Evolutionary conservation across 2,113 vertebrate genomes (phyloP), one percentile per base, ranked within the genome.

Genomic region (Synodontis membranacea): DNA sequence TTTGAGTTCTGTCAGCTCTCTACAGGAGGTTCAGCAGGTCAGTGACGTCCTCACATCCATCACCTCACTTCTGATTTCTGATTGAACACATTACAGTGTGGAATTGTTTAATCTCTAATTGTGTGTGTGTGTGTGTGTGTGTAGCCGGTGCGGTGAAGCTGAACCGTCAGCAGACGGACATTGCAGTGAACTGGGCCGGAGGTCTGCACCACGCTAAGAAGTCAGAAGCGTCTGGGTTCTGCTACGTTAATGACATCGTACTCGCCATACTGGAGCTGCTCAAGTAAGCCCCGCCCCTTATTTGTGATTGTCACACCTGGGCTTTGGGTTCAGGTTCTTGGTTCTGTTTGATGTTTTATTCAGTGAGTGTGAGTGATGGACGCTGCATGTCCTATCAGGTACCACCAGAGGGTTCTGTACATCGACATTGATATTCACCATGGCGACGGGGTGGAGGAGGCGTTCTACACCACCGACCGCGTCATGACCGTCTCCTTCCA

Each of bases 351-450:
- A 25, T n/a, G 4, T 62, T 11, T 28, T 62, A 11, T 3, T 62
- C 21, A 12, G 28, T 0, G 60, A n/a, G 3, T n/a, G 28, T 62
- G 60, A 4, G 3, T 48, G 12, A 34, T 31, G 28, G 31, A 34
- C 5, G n/a, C 34, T 58, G 48, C 23, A 72, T 19, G 4, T 75
- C 82, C 66, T 42, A 19, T 86, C 37, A 99, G 98, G 94, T 99
- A 99, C 92, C 98, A 99, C 92, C 98, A 99, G 95, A 95, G 98
- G 79, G 98, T 99, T 84, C 92, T 99, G 88, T 99, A 99, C 87
- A 98, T 99, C 4, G 98, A 99, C 93, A 99, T 99, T 28, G 98
- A 99, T 91, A 99, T 99, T 90, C 98, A 99, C 92, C 98, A 99
- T 0, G 97, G 98, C 0, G 98, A 99, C 23, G 98, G 98, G 0